Evolutionary conservation across 1,140 invertebrate species (phyloP).

Genomic region (Aricia agestis): DNA sequence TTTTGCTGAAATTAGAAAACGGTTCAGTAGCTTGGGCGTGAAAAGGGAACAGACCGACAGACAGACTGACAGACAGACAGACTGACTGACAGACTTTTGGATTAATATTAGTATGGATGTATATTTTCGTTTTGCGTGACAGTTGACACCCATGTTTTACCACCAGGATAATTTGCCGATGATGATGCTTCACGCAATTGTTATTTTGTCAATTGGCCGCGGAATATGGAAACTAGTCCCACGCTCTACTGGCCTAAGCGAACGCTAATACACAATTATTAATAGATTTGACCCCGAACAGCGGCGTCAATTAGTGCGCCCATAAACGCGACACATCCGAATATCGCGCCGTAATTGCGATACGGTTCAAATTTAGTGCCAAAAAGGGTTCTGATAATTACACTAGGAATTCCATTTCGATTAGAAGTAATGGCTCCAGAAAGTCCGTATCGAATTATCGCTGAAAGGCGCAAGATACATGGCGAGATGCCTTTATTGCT

Average conservation of each 20-base stretch:
- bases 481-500: slow-evolving; percentile 9
- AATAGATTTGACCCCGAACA: slow-evolving; percentile 52
- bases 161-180: too few species aligned
- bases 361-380: slow-evolving; percentile 59
- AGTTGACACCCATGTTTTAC: too few species aligned
- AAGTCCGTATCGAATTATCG: slow-evolving; percentile 37
- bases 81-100: too few species aligned
- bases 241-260: slow-evolving; percentile 24
- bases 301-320: slow-evolving; percentile 51
- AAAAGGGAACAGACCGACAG: too few species aligned
- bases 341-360: slow-evolving; percentile 56
- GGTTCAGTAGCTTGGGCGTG: too few species aligned
- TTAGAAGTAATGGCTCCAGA: slow-evolving; percentile 44
- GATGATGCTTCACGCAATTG: not conserved
- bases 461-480: slow-evolving; percentile 29
- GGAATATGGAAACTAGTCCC: slow-evolving; percentile 23
- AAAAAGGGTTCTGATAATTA: slow-evolving; percentile 67
- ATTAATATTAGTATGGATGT: too few species aligned
- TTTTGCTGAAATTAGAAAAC: too few species aligned
- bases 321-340: slow-evolving; percentile 52
- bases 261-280: slow-evolving; percentile 44
- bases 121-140: too few species aligned
- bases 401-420: slow-evolving; percentile 54
- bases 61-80: too few species aligned
- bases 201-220: not conserved